Base-by-base conservation (phyloP, 2,888 invertebrate species). In the Ochropleura plecta region DNA sequence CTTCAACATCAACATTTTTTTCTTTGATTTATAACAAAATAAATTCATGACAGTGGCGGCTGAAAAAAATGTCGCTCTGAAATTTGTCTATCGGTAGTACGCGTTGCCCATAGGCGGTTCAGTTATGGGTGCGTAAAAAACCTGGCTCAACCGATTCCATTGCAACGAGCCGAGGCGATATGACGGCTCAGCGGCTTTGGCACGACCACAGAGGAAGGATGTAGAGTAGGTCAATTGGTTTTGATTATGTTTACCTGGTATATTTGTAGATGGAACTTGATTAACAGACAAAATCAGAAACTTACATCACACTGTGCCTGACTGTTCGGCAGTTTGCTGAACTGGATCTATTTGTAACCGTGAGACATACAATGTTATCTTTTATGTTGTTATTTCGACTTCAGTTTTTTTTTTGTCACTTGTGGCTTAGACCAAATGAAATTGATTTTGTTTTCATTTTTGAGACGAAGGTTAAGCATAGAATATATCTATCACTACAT, bases 101-200 rank as follows among this genome's bases (percentile, higher is more conserved):
- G 78, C 87, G 86, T 82, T 74, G 70, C 76, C 88, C 87, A 86
- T 91, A 89, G 87, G 87, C 84, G 91, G 90, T 90, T 84, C 90
- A 87, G 91, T 92, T 92, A 92, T 89, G 90, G 91, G 86, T 88
- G 90, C 89, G 90, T 90, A 89, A 91, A 86, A 93, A 92, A 89
- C 88, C 85, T 76, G 82, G 88, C 85, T 88, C 82, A 83, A 80
- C 84, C 86, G 87, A 88, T 88, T 83, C 86, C 83, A 88, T 83
- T 88, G 88, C 87, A 88, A 71, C 86, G 86, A 87, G 75, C 85
- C 87, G 82, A 84, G 82, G 80, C 88, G 90, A 91, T 90, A 91
- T 90, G 87, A 88, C 82, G 88, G 91, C 89, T 89, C 87, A 89
- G 83, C 88, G 87, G 89, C 86, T 91, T 90, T 89, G 70, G 73